phyloP scores from a whole-genome alignment of 1,140 invertebrate species.

The Drosophila serrata region DNA sequence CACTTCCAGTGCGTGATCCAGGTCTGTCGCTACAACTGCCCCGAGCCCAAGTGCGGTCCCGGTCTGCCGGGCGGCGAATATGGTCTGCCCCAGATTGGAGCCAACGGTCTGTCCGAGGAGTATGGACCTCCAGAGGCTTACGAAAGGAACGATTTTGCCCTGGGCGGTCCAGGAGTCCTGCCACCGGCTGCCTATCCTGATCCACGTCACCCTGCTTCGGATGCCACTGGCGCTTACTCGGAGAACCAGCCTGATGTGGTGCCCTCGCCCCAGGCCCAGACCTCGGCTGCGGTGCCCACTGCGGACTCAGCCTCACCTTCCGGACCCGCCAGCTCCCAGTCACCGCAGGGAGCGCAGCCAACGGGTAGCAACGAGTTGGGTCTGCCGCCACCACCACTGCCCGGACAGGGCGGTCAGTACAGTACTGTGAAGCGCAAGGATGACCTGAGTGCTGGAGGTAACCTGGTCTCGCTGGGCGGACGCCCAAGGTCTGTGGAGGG shows the following conservation, averaged over 20 bases:
- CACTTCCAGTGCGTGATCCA: conserved; percentile 99
- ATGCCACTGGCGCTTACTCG: conserved; percentile 90
- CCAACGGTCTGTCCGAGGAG: conserved; percentile 87
- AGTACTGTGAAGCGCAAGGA: conserved; percentile 93
- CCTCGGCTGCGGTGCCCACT: conserved; percentile 85
- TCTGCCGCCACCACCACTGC: conserved; percentile 92
- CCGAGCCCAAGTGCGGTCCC: conserved; percentile 93
- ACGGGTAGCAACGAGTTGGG: conserved; percentile 87
- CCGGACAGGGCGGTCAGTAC: conserved; percentile 90
- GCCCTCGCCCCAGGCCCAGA: conserved; percentile 91
- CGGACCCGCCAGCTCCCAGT: conserved; percentile 87
- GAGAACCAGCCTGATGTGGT: conserved; percentile 93
- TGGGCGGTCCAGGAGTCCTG: conserved; percentile 88
- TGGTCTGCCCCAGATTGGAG: conserved; percentile 88
- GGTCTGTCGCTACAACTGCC: conserved; percentile 96
- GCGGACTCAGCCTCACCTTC: conserved; percentile 67
- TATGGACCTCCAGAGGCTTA: conserved; percentile 89
- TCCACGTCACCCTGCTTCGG: conserved; percentile 93
- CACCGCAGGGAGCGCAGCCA: conserved; percentile 86
- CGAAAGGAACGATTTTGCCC: conserved; percentile 90
- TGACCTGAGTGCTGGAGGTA: conserved; percentile 90
- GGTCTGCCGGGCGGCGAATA: conserved; percentile 89
- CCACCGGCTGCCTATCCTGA: conserved; percentile 92
- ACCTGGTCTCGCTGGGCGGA: conserved; percentile 92
- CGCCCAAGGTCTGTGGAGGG: conserved; percentile 93